These are phyloP conservation scores for Drosophila grimshawi DNA, from an alignment of 1,140 invertebrate genomes.

Conservation along the genomic window DNA sequence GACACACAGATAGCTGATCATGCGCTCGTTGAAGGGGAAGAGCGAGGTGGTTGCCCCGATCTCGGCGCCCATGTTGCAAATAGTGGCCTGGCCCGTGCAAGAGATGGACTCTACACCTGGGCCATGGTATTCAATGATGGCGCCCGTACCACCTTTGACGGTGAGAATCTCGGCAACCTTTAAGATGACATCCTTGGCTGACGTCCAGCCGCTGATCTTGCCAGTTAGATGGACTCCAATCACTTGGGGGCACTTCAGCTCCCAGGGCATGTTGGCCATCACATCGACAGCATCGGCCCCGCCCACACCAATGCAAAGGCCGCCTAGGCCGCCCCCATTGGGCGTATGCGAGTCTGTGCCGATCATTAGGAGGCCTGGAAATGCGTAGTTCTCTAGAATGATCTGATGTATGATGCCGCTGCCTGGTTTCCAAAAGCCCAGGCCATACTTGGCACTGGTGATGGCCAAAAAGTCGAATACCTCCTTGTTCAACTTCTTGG, in stretches of 20 bases:
- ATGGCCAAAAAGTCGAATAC: constrained; percentile 98
- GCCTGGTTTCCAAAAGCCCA: constrained; percentile 99
- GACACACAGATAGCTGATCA: constrained; percentile 96
- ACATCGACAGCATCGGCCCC: constrained; percentile 99
- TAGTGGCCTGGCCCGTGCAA: constrained; percentile 99
- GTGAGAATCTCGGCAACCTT: constrained; percentile 94
- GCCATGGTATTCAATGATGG: constrained; percentile 99
- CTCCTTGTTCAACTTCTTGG: constrained; percentile 97
- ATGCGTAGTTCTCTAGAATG: constrained; percentile 99
- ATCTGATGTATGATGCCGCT: constrained; percentile 99
- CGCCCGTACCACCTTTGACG: constrained; percentile 98
- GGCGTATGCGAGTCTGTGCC: constrained; percentile 99
- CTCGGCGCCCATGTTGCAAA: constrained; percentile 99
- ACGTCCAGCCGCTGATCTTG: constrained; percentile 97
- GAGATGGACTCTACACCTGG: constrained; percentile 97
- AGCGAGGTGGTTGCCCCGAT: constrained; percentile 98
- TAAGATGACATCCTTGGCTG: constrained; percentile 98
- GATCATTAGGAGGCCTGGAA: constrained; percentile 98
- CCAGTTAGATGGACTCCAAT: constrained; percentile 99
- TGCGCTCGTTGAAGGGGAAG: constrained; percentile 98
- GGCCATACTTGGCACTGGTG: constrained; percentile 98
- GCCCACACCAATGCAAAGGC: constrained; percentile 99
- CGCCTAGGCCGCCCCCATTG: constrained; percentile 98
- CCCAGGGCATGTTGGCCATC: constrained; percentile 99
- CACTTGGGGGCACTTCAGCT: constrained; percentile 99